Conservation (phyloP, 2,113 vertebrate genomes). For the Alosa alosa region DNA sequence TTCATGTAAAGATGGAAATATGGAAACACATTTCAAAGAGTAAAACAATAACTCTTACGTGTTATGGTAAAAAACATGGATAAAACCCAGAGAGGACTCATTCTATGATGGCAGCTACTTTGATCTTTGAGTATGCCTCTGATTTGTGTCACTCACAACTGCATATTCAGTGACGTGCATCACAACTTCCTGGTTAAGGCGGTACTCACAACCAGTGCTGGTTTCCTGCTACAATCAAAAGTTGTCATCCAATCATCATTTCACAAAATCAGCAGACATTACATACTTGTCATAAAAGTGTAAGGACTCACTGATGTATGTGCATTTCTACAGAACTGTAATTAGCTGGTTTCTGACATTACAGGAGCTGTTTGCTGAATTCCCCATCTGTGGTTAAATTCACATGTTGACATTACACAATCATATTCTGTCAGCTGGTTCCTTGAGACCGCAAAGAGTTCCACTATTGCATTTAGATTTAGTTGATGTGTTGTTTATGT, state of each 20-base stretch:
- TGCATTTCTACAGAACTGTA: background rate
- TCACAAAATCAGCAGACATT: too few relatives aligned
- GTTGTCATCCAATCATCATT: too few relatives aligned
- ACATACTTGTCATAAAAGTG: too few relatives aligned
- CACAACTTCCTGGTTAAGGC: background rate
- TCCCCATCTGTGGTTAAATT: too few relatives aligned
- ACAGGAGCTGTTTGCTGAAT: too few relatives aligned
- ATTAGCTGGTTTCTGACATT: too few relatives aligned
- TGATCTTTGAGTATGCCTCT: background rate
- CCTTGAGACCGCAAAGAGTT: background rate
- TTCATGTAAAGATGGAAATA: background rate
- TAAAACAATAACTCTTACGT: background rate
- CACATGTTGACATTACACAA: background rate
- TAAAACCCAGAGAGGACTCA: background rate
- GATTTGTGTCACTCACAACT: background rate
- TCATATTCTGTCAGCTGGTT: too few relatives aligned
- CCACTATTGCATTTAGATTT: too few relatives aligned
- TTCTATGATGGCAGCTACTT: background rate
- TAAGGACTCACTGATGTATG: background rate
- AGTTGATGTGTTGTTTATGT: too few relatives aligned
- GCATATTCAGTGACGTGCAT: background rate
- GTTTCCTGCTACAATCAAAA: background rate
- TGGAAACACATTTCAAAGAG: background rate
- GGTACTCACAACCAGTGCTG: background rate
- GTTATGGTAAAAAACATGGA: background rate